phyloP scores from a whole-genome alignment of 64 coral and sea anemone genomes.

The Astreopora myriophthalma region DNA sequence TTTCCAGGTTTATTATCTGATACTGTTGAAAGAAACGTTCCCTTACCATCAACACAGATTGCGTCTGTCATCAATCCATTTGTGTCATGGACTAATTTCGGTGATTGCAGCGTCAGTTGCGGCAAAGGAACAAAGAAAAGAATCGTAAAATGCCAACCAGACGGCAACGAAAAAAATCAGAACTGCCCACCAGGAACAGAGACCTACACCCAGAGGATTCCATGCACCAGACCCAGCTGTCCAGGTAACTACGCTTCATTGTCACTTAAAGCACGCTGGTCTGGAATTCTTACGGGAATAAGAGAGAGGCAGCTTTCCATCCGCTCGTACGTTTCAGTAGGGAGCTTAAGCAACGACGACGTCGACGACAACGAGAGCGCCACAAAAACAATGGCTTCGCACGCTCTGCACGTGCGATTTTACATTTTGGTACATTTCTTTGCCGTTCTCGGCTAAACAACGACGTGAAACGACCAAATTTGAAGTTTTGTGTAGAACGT shows the following conservation, averaged over 20 bases:
- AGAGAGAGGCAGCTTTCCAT: too few species aligned
- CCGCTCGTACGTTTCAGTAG: too few species aligned
- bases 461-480: too few species aligned
- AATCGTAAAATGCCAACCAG: constrained; percentile 62
- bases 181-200: constrained; percentile 65
- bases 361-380: too few species aligned
- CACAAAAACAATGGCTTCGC: too few species aligned
- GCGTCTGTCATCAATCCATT: constrained; percentile 12
- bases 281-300: too few species aligned
- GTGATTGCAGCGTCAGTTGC: constrained; percentile 84
- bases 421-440: too few species aligned
- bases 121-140: constrained; percentile 78
- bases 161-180: constrained; percentile 32
- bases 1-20: constrained; percentile 76
- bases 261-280: neutral
- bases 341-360: too few species aligned
- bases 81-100: constrained; percentile 25
- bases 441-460: too few species aligned
- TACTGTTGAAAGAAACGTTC: neutral
- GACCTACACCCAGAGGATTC: constrained; percentile 59
- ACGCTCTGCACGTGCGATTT: too few species aligned
- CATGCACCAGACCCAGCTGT: constrained; percentile 83
- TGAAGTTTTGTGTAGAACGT: too few species aligned
- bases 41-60: neutral
- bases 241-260: constrained; percentile 24